These are phyloP conservation scores for Zaprionus lachaisei DNA, from an alignment of 1,140 invertebrate genomes.

Conservation along the genomic window DNA sequence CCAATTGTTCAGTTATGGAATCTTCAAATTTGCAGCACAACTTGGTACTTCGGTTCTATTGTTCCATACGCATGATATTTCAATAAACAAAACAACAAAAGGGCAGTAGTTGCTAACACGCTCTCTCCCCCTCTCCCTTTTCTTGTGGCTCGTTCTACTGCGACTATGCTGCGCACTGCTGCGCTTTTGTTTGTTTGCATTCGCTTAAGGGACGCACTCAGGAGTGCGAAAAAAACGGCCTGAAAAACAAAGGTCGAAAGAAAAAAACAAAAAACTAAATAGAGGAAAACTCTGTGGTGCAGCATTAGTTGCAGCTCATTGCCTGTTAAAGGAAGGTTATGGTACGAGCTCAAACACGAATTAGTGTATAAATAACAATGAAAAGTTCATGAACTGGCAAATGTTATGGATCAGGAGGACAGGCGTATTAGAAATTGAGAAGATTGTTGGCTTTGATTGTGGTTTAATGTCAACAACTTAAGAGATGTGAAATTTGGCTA, in stretches of 20 bases:
- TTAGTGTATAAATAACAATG: conserved; percentile 21
- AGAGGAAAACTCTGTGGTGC: conserved; percentile 28
- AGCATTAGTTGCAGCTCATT: conserved; percentile 53
- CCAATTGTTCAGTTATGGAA: conserved; percentile 74
- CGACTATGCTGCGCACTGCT: conserved; percentile 32
- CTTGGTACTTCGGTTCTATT: conserved; percentile 53
- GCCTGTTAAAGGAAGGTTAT: conserved; percentile 20
- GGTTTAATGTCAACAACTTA: background rate
- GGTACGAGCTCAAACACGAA: background rate
- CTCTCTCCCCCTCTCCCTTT: background rate
- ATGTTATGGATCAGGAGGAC: conserved; percentile 22
- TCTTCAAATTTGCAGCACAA: conserved; percentile 29
- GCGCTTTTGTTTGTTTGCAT: conserved; percentile 74
- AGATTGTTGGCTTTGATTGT: background rate
- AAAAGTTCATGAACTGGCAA: conserved; percentile 35
- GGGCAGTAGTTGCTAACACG: background rate
- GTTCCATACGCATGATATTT: conserved; percentile 63
- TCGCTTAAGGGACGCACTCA: conserved; percentile 27
- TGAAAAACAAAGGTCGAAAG: conserved; percentile 35
- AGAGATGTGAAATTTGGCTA: no score
- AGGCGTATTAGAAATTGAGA: background rate
- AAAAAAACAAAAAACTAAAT: conserved; percentile 29
- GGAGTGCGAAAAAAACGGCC: conserved; percentile 43
- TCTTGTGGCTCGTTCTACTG: background rate
- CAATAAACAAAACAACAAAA: conserved; percentile 45